Conservation (phyloP, 2,888 invertebrate genomes). For the Hydropsyche betteni region DNA sequence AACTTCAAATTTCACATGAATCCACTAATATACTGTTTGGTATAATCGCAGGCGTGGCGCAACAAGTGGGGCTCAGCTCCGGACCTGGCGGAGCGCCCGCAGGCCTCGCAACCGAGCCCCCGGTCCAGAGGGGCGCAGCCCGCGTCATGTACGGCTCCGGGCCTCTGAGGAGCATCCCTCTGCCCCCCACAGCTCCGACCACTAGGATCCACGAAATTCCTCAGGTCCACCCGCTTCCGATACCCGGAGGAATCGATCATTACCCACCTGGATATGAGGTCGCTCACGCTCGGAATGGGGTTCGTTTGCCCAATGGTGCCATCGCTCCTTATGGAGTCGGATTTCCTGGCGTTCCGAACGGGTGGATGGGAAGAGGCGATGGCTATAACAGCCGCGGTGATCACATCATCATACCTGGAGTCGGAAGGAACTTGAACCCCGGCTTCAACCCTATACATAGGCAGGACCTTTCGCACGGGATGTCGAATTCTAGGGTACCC, state of each 20-base stretch:
- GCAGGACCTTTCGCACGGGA: slow-evolving; percentile 49
- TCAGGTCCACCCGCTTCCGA: slow-evolving; percentile 52
- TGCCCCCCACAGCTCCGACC: slow-evolving; percentile 56
- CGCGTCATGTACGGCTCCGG: slow-evolving; percentile 69
- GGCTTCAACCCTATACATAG: slow-evolving; percentile 59
- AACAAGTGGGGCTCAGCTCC: slow-evolving; percentile 54
- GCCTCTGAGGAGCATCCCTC: slow-evolving; percentile 62
- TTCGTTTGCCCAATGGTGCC: slow-evolving; percentile 42
- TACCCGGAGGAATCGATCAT: slow-evolving; percentile 53
- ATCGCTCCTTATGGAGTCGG: slow-evolving; percentile 44
- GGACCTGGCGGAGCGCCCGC: slow-evolving; percentile 56
- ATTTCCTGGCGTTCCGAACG: slow-evolving; percentile 53
- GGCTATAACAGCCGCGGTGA: slow-evolving; percentile 52
- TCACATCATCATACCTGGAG: slow-evolving; percentile 50
- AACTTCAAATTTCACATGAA: too few relatives aligned
- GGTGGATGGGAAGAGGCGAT: slow-evolving; percentile 56
- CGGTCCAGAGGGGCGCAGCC: slow-evolving; percentile 66
- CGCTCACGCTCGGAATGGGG: slow-evolving; percentile 46
- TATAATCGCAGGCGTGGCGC: slow-evolving; percentile 53
- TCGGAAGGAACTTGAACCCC: slow-evolving; percentile 54
- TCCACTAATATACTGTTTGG: background rate
- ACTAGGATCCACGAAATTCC: slow-evolving; percentile 43
- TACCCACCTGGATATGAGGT: slow-evolving; percentile 46
- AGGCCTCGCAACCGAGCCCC: slow-evolving; percentile 61
- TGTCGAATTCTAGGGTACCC: slow-evolving; percentile 44